Conservation (phyloP, 1,140 invertebrate species). For the Drosophila parabipectinata region DNA sequence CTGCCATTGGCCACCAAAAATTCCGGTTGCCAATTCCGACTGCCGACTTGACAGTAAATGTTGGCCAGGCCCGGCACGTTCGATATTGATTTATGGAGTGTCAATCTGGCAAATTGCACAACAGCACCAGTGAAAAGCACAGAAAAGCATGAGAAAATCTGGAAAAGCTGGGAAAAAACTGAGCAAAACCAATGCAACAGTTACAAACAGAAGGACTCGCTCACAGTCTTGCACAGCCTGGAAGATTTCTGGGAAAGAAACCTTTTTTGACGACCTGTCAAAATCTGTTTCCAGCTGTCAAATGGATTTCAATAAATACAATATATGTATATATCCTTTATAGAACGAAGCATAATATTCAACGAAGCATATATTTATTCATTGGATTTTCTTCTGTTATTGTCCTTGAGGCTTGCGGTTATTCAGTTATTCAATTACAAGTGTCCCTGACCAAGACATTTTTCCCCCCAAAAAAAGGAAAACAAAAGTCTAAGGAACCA, state of each 20-base stretch:
- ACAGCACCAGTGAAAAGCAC: slow-evolving; percentile 11
- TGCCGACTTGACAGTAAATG: slow-evolving; percentile 33
- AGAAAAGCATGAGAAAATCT: not conserved
- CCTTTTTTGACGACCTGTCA: slow-evolving; percentile 62
- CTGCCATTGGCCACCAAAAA: not conserved
- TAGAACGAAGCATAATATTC: too few species aligned
- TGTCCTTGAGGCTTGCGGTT: not conserved
- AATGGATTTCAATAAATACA: slow-evolving; percentile 38
- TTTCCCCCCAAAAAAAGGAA: slow-evolving; percentile 7
- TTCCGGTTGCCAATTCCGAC: not conserved
- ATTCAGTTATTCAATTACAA: slow-evolving; percentile 50
- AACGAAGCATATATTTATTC: slow-evolving; percentile 3
- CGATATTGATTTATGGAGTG: slow-evolving; percentile 67
- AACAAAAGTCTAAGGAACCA: slow-evolving; percentile 14
- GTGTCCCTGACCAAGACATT: slow-evolving; percentile 32
- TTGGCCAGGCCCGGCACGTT: slow-evolving; percentile 22
- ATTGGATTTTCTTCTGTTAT: slow-evolving; percentile 11
- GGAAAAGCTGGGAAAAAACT: not conserved
- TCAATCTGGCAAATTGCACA: slow-evolving; percentile 71
- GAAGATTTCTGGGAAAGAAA: not conserved
- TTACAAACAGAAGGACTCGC: not conserved
- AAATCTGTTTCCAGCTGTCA: slow-evolving; percentile 52
- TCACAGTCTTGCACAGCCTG: too few species aligned
- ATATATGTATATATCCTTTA: too few species aligned
- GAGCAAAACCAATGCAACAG: slow-evolving; percentile 49